Evolutionary conservation across 2,113 vertebrate genomes (phyloP).

Genomic region (Ochotona princeps): DNA sequence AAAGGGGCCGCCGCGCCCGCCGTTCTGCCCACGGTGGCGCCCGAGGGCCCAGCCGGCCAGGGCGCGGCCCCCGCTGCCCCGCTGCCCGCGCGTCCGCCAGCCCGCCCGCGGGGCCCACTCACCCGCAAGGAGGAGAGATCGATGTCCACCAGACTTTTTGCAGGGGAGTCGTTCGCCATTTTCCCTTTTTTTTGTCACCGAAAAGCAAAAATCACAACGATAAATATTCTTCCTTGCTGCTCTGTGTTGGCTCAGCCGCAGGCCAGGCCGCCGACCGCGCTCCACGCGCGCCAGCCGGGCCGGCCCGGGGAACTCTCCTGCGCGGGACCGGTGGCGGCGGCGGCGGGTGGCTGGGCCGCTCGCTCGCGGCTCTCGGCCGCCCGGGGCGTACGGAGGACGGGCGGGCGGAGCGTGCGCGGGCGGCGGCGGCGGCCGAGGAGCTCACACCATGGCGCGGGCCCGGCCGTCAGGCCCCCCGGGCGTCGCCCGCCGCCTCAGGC

Average conservation of each 20-base stretch:
- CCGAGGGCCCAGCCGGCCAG: constrained; percentile 38
- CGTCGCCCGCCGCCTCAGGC: constrained; percentile 68
- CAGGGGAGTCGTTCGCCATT: constrained; percentile 98
- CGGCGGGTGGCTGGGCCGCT: constrained; percentile 31
- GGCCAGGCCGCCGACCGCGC: neutral
- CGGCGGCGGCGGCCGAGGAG: constrained; percentile 73
- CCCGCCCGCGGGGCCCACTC: constrained; percentile 81
- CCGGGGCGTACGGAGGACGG: constrained; percentile 41
- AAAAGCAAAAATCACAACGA: neutral
- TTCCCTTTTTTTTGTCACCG: constrained; percentile 78
- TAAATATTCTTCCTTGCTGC: neutral
- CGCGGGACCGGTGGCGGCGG: constrained; percentile 73
- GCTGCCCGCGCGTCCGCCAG: neutral
- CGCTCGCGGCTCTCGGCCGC: constrained; percentile 26
- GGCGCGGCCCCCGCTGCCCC: constrained; percentile 58
- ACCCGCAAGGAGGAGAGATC: constrained; percentile 96
- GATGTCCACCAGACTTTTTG: constrained; percentile 97
- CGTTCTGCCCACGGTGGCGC: constrained; percentile 31
- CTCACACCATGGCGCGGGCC: constrained; percentile 77
- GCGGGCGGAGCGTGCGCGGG: constrained; percentile 71
- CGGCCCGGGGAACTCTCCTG: constrained; percentile 71
- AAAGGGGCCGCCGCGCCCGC: constrained; percentile 82
- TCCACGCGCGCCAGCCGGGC: constrained; percentile 70
- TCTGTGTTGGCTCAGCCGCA: neutral
- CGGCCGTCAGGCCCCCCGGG: constrained; percentile 34